Conservation (phyloP, 2,113 vertebrate species). For the Rhea pennata region DNA sequence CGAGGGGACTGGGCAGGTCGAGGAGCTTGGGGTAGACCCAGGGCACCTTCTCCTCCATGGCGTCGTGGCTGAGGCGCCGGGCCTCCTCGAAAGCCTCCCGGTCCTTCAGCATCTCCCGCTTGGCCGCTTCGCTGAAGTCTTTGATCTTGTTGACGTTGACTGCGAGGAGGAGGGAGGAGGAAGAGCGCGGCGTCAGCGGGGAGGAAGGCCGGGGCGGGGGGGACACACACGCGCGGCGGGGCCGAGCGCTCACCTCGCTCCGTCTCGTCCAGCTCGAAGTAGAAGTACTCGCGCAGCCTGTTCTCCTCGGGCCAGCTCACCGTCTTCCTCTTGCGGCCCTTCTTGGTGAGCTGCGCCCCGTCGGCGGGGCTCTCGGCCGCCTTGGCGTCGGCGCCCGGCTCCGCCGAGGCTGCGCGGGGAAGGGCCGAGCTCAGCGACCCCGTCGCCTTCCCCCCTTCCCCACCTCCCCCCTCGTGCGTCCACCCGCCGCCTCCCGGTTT, state of each 20-base stretch:
- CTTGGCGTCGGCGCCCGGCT: constrained; percentile 79
- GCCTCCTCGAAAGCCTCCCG: constrained; percentile 92
- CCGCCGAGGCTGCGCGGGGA: constrained; percentile 69
- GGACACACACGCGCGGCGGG: neutral
- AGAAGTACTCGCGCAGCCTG: constrained; percentile 91
- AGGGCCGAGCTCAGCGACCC: no score
- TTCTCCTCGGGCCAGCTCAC: constrained; percentile 94
- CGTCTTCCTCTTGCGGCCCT: constrained; percentile 91
- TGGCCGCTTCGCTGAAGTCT: constrained; percentile 94
- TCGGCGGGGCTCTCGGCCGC: constrained; percentile 62
- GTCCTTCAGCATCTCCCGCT: constrained; percentile 93
- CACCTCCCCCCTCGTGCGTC: no score
- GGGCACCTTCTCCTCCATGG: constrained; percentile 93
- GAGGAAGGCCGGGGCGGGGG: no score
- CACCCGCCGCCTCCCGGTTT: no score
- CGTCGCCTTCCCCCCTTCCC: no score
- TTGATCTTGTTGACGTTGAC: constrained; percentile 98
- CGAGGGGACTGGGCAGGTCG: constrained; percentile 79
- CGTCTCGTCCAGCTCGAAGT: constrained; percentile 94
- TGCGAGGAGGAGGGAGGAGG: neutral
- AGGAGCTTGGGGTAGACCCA: constrained; percentile 86
- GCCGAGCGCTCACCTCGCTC: constrained; percentile 83
- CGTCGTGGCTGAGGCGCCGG: constrained; percentile 89
- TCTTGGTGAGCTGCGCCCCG: constrained; percentile 79
- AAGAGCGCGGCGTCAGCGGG: no score